Evolutionary conservation across 1,140 invertebrate species (phyloP), one percentile per base, ranked within the genome.

Genomic region (Nephila pilipes): DNA sequence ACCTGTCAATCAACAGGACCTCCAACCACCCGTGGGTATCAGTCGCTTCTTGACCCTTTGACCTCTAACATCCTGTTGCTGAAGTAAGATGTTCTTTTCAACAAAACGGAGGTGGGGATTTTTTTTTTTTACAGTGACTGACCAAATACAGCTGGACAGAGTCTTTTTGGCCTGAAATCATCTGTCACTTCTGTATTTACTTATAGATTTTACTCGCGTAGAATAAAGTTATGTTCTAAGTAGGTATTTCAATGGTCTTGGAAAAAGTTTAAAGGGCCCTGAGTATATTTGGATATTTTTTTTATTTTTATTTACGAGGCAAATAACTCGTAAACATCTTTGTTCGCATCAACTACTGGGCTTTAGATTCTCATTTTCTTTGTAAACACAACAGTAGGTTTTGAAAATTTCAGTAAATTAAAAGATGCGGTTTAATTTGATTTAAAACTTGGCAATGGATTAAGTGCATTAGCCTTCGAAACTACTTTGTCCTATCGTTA

Each of bases 71-170:
- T 79, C 89, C 69, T 25, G 25, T 75, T 60, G 12, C 38, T 18
- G 75, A 25, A 80, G 18, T 32, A 79, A 79, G 29, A 79, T n/a
- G 54, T 79, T 69, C n/a, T 89, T 79, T 79, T 55, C 54, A 65
- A n/a, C 63, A 8, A 65, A 10, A 65, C 25, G 63, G 63, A 65
- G 22, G 63, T n/a, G 63, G 65, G 25, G 29, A 63, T 38, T 25
- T 38, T 18, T 20, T 55, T 79, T 20, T 38, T 89, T n/a, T 55
- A 89, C 8, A 89, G 54, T 29, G 22, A 83, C 89, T 90, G 89
- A 81, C 89, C 89, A 90, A 90, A 90, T 79, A 90, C 89, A 90
- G 38, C 89, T 90, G 89, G 89, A n/a, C 89, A 63, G 55, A 63
- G 29, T 54, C 46, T 54, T 55, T 81, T 18, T n/a, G 60, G 57